These are phyloP conservation scores for Zelostemma sp. DNA, from an alignment of 1,140 invertebrate genomes.

Conservation along the genomic window DNA sequence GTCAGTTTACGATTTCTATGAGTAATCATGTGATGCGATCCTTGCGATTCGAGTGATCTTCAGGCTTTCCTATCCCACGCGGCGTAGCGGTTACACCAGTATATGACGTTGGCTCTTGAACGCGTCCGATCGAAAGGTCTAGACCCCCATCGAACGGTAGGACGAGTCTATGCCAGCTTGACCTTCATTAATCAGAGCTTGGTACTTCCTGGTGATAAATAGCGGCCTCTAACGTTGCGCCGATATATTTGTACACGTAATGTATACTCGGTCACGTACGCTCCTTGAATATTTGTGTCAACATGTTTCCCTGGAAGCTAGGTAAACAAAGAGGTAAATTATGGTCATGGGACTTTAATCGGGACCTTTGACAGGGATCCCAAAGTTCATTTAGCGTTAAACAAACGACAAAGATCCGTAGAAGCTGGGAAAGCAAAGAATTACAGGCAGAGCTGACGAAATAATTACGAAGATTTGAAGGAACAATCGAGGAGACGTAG, in stretches of 20 bases:
- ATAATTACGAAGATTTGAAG: not conserved
- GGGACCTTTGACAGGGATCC: too few species aligned
- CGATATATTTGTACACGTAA: conserved; percentile 44
- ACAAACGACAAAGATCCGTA: not conserved
- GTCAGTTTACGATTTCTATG: conserved; percentile 32
- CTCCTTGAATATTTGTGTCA: conserved; percentile 46
- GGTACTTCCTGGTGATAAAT: conserved; percentile 53
- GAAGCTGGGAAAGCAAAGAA: not conserved
- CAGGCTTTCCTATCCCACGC: conserved; percentile 36
- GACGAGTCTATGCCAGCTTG: conserved; percentile 46
- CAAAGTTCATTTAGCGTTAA: too few species aligned
- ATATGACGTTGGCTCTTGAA: conserved; percentile 36
- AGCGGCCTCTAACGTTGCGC: conserved; percentile 33
- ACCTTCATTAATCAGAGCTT: conserved; percentile 52
- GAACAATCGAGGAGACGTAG: not conserved
- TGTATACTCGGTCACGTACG: conserved; percentile 42
- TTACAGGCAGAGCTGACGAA: not conserved
- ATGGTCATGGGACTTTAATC: not conserved
- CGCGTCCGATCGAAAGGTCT: conserved; percentile 42
- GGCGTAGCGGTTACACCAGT: conserved; percentile 16
- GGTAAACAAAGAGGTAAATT: conserved; percentile 30
- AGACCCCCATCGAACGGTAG: conserved; percentile 48
- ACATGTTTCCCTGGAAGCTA: conserved; percentile 43
- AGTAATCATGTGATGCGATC: conserved; percentile 23
- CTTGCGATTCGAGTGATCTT: conserved; percentile 17